Evolutionary conservation across 1,140 invertebrate species (phyloP), one percentile per base, ranked within the genome.

Genomic region (Apocrypta bakeri): DNA sequence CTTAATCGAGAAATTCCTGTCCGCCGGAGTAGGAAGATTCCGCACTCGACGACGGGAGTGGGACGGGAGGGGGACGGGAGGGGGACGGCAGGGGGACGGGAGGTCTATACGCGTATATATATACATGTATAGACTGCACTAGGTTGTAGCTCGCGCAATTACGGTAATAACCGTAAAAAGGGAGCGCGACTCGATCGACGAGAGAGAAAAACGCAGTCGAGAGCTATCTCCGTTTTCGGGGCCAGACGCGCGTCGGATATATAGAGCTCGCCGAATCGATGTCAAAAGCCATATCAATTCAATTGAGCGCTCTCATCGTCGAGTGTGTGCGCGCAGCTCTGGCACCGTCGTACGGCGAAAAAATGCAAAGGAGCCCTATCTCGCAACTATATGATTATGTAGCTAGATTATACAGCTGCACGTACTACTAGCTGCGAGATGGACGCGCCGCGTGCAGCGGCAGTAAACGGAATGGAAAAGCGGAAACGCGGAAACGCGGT

Each of bases 231-330:
- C 29, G 21, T 66, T 73, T 73, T 74, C 33, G 42, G 27, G 40
- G 61, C 33, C 37, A 12, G 66, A 31, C 4, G n/a, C 63, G 29
- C 3, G 9, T 2, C 6, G 64, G 64, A 9, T n/a, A n/a, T n/a
- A 56, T 29, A 61, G 42, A 56, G 56, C 77, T 21, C n/a, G 78
- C 31, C 29, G 66, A 56, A 71, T 48, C 42, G 69, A 68, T 72
- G 72, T 77, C 64, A 77, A 42, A 82, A 77, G 40, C 68, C 75
- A 83, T 78, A 73, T 72, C 66, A 31, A 83, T 83, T 83, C 81
- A 78, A 83, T 83, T 77, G n/a, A 29, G 42, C 24, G 27, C 27
- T 27, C 81, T 37, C 37, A 21, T 82, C 40, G 29, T 77, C 27
- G 66, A n/a, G 73, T 9, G 64, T 37, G 14, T 66, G n/a, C 63